Percentiles rank a stretch among this genome's conserved stretches.
phyloP scores from a whole-genome alignment of 1,140 invertebrate species.

The Halesus radiatus region DNA sequence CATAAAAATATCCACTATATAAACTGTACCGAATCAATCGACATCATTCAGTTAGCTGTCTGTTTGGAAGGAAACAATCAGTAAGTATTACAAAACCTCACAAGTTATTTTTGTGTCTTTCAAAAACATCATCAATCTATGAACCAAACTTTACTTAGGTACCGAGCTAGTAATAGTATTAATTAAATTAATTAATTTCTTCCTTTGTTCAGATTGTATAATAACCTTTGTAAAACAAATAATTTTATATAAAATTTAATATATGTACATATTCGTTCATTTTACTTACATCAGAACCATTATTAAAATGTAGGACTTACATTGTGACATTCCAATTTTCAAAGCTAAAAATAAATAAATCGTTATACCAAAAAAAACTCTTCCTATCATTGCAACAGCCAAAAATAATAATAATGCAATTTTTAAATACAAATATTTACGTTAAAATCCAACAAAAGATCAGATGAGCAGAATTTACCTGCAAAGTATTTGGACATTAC shows the following conservation, averaged over 20 bases:
- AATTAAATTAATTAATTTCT: too few species aligned
- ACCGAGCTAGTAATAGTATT: too few species aligned
- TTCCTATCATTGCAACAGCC: too few species aligned
- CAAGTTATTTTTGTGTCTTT: not conserved
- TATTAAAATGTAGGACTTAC: not conserved
- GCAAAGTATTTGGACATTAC: not conserved
- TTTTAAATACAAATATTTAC: too few species aligned
- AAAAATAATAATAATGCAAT: too few species aligned
- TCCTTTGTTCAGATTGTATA: not conserved
- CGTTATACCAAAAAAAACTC: too few species aligned
- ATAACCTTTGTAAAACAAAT: not conserved
- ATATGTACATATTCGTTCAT: not conserved
- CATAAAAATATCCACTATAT: slow-evolving; percentile 3
- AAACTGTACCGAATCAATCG: not conserved
- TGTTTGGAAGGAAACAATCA: not conserved
- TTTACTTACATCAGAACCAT: not conserved
- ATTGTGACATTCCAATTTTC: not conserved
- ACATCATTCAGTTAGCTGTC: not conserved
- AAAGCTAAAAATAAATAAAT: too few species aligned
- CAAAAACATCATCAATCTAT: not conserved
- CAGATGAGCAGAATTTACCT: not conserved
- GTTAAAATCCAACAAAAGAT: too few species aligned
- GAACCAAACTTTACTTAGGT: too few species aligned
- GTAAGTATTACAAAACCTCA: not conserved
- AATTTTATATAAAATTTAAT: not conserved